These are phyloP conservation scores for Sarcophaga carnaria DNA, from an alignment of 2,888 invertebrate species.

Conservation along the genomic window DNA sequence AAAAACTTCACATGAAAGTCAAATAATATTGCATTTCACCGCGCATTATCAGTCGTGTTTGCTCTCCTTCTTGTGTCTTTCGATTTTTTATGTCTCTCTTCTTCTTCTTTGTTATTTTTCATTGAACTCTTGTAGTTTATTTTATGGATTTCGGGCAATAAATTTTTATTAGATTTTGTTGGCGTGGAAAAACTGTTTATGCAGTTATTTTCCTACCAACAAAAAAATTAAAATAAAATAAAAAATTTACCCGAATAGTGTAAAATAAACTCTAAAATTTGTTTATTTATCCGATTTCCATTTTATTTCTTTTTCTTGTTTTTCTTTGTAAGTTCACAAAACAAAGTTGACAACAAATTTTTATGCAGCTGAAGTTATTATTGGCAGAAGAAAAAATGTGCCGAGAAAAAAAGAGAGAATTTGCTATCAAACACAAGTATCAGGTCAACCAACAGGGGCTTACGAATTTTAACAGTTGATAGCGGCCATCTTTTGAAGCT, in stretches of 20 bases:
- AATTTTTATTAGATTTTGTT: not conserved
- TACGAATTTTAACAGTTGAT: no score
- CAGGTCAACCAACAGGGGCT: no score
- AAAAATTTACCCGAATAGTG: not conserved
- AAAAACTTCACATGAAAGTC: no score
- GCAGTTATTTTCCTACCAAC: not conserved
- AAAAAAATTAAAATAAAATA: not conserved
- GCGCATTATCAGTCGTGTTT: no score
- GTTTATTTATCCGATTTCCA: not conserved
- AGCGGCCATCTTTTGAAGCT: no score
- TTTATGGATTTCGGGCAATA: conserved; percentile 23
- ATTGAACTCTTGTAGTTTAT: not conserved
- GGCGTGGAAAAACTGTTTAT: conserved; percentile 10
- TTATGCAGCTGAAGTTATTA: not conserved
- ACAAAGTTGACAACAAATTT: not conserved
- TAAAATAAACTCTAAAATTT: not conserved
- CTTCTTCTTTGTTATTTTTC: not conserved
- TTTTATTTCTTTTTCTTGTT: not conserved
- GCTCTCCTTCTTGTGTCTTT: not conserved
- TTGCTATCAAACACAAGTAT: no score
- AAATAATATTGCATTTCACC: no score
- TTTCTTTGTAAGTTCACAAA: not conserved
- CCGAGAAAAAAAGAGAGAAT: no score
- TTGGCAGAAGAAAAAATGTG: not conserved
- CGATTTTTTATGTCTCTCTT: not conserved